A percentile compares a stretch with the other conserved stretches of the same genome.
Conservation (phyloP, 2,888 invertebrate genomes). For the Ennomos quercinarius region DNA sequence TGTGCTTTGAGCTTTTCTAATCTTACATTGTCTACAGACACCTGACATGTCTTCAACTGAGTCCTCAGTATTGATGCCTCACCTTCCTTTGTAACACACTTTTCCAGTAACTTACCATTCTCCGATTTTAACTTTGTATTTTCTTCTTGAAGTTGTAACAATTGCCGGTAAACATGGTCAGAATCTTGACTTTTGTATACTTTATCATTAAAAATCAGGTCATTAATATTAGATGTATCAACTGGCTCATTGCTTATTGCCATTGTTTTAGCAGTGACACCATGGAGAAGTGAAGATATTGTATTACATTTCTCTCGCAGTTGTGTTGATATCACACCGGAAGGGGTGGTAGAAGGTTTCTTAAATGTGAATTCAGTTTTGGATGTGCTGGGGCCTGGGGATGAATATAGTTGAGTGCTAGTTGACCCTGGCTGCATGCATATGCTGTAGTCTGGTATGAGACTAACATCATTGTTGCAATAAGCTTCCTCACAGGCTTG, state of each 20-base stretch:
- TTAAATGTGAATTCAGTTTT: constrained; percentile 66
- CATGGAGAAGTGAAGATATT: constrained; percentile 73
- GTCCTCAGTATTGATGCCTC: constrained; percentile 84
- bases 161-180: constrained; percentile 63
- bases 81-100: constrained; percentile 83
- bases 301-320: constrained; percentile 69
- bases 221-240: constrained; percentile 49
- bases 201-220: constrained; percentile 67
- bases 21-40: constrained; percentile 72
- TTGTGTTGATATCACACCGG: constrained; percentile 56
- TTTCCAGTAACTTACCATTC: constrained; percentile 75
- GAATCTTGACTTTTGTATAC: constrained; percentile 63
- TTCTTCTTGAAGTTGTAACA: constrained; percentile 71
- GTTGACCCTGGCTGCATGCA: constrained; percentile 72
- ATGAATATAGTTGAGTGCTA: constrained; percentile 65
- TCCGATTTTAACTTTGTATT: constrained; percentile 74
- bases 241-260: constrained; percentile 46
- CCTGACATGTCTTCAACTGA: constrained; percentile 79
- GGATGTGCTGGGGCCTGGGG: constrained; percentile 59
- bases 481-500: constrained; percentile 77
- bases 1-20: constrained; percentile 74
- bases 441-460: constrained; percentile 68
- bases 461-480: constrained; percentile 51
- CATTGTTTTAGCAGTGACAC: constrained; percentile 61
- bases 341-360: constrained; percentile 57